Evolutionary conservation across 2,113 vertebrate genomes (phyloP), one percentile per base, ranked within the genome.

Genomic region (Gallinago media): DNA sequence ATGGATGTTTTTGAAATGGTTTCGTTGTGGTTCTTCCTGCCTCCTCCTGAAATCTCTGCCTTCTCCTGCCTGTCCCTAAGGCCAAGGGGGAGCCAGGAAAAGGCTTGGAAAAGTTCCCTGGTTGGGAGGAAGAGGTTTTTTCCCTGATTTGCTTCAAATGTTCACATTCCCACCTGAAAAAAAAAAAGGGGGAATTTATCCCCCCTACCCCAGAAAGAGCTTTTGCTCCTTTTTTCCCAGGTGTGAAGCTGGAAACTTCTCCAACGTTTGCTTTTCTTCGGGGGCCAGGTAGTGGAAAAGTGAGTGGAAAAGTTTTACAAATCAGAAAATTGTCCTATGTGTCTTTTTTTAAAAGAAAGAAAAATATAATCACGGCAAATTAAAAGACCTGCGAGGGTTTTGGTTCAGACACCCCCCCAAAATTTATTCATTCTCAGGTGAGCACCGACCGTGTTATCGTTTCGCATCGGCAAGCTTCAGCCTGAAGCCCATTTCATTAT

Each of bases 221-320:
- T 65, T 63, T 71, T 38, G 32, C 26, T 58, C 8, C 46, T 47
- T 47, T 47, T 47, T 73, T 44, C 29, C 23, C 36, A 29, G 26
- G 27, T 25, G 27, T 6, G 42, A 71, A 38, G 22, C 31, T 42
- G 42, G 11, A 11, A 47, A 54, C 29, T 52, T n/a, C 67, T 52
- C 44, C 1, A 1, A 46, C 9, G 25, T 19, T 49, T 6, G 1
- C n/a, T 7, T 4, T 5, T 2, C 23, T 52, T 73, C 0, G 2
- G 15, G 15, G 22, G 17, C 32, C 27, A 12, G 12, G 59, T 8
- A 34, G n/a, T 1, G 6, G 26, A 36, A 74, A 74, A 13, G 25
- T 32, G 54, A 27, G 7, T 23, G 40, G 54, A 62, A 61, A 62
- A 23, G 47, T 32, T 74, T 36, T 62, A 27, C 12, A 47, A 32